phyloP scores from a whole-genome alignment of 2,113 vertebrate genomes.

The Rhinoptilus africanus region DNA sequence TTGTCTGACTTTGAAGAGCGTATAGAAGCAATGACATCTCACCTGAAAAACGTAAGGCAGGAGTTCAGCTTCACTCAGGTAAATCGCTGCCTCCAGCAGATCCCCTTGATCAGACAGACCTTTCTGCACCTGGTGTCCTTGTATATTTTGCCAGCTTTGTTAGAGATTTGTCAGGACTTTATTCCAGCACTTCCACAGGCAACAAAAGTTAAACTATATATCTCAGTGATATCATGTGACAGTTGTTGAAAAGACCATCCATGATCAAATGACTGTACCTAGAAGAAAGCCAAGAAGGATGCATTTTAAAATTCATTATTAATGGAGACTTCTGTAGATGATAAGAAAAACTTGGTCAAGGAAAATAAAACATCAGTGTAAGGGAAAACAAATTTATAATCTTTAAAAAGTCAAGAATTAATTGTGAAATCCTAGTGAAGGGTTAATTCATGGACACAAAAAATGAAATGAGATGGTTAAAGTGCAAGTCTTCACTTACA shows the following conservation, averaged over 20 bases:
- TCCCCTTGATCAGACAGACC: rapidly evolving
- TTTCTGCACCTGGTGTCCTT: rapidly evolving
- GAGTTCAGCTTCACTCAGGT: conserved; percentile 86
- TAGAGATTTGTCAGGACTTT: neutral
- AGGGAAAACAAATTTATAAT: neutral
- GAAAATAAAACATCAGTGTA: neutral
- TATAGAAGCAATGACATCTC: conserved; percentile 70
- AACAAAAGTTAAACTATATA: neutral
- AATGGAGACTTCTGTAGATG: neutral
- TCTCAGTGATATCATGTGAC: neutral
- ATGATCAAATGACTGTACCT: neutral
- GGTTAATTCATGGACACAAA: neutral
- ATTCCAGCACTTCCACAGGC: neutral
- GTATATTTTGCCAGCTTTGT: neutral
- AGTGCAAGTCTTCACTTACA: neutral
- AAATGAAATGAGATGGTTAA: neutral
- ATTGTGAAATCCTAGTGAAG: neutral
- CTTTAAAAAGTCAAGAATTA: neutral
- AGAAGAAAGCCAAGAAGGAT: neutral
- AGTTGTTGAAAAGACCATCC: neutral
- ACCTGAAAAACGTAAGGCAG: conserved; percentile 81
- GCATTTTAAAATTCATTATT: neutral
- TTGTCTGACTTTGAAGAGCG: conserved; percentile 72
- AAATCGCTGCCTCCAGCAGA: neutral
- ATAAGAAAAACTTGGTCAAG: neutral